phyloP scores from a whole-genome alignment of 2,113 vertebrate genomes.

The Mionectes macconnelli region DNA sequence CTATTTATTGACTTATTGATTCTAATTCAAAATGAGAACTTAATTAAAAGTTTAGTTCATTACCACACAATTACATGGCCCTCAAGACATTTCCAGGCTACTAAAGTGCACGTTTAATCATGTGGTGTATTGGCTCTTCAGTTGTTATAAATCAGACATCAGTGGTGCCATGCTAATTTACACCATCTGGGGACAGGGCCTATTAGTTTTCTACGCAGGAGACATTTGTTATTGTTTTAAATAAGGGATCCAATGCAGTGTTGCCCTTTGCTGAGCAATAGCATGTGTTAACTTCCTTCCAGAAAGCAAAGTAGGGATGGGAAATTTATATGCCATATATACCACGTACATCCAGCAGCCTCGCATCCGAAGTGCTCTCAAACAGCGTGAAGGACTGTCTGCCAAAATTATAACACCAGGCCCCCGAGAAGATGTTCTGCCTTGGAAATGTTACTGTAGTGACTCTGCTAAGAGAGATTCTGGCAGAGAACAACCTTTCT shows the following conservation, averaged over 20 bases:
- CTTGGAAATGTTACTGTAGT: neutral
- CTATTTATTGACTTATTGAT: constrained; percentile 71
- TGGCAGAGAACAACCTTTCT: neutral
- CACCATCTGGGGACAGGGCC: constrained; percentile 44
- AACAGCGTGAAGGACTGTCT: neutral
- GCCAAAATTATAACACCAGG: neutral
- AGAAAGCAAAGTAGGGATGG: neutral
- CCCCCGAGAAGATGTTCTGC: neutral
- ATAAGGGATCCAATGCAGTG: neutral
- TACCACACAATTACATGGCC: constrained; percentile 59
- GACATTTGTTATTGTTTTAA: constrained; percentile 49
- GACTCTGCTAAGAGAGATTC: neutral
- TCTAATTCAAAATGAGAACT: constrained; percentile 66
- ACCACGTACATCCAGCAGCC: neutral
- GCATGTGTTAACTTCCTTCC: neutral
- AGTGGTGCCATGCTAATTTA: constrained; percentile 47
- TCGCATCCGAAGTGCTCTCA: neutral
- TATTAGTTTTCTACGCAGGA: constrained; percentile 47
- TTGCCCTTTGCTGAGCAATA: constrained; percentile 49
- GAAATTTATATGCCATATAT: neutral
- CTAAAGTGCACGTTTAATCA: constrained; percentile 56
- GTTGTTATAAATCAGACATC: constrained; percentile 59
- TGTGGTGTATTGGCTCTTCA: constrained; percentile 36
- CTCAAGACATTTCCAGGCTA: constrained; percentile 54
- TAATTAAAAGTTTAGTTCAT: constrained; percentile 69